Conservation (phyloP, 2,888 invertebrate genomes). For the Eupithecia abbreviata region DNA sequence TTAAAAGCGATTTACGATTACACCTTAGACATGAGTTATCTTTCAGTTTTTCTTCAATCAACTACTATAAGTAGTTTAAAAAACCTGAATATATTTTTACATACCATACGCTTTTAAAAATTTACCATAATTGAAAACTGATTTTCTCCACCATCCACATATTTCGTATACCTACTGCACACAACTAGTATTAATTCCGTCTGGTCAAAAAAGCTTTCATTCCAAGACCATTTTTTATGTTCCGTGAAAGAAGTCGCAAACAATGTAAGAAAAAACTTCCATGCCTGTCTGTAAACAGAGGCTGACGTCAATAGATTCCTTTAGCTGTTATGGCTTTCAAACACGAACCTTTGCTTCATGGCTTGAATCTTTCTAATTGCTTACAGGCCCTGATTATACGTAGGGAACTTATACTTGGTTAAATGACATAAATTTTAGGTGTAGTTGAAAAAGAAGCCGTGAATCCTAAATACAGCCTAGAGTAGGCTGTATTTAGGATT, state of each 20-base stretch:
- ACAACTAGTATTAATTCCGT: neutral
- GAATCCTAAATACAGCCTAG: no score
- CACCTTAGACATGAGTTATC: no score
- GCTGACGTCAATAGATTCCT: slow-evolving; percentile 46
- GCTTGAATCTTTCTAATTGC: slow-evolving; percentile 49
- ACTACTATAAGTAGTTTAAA: no score
- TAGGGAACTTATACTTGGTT: neutral
- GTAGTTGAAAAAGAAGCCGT: neutral
- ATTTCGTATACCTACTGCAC: neutral
- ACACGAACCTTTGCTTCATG: slow-evolving; percentile 45
- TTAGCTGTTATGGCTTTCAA: slow-evolving; percentile 46
- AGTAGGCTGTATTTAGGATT: no score
- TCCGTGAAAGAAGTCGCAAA: slow-evolving; percentile 1
- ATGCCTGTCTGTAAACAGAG: slow-evolving; percentile 18
- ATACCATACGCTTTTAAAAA: no score
- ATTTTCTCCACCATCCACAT: no score
- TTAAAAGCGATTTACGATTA: no score
- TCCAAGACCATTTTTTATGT: neutral
- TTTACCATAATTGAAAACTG: no score
- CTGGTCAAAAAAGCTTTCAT: neutral
- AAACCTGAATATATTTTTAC: no score
- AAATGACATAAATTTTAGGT: neutral
- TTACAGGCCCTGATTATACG: slow-evolving; percentile 20
- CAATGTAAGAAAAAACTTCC: slow-evolving; percentile 6
- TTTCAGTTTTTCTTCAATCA: no score